Conservation (phyloP, 2,797 vertebrate species). For the Cossypha polioptera region DNA sequence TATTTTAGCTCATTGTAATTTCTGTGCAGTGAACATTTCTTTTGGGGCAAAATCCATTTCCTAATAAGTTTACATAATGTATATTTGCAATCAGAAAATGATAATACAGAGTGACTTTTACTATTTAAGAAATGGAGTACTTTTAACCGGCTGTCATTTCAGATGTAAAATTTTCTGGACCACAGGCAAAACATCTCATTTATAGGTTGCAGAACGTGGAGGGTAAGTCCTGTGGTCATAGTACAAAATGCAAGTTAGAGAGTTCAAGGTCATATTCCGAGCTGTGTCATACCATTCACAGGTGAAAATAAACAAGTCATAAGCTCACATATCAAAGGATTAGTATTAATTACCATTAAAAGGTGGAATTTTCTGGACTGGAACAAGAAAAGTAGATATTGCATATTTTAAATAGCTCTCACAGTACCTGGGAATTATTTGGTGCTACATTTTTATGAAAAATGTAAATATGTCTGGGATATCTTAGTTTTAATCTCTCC, state of each 20-base stretch:
- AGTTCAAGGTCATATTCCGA: background rate
- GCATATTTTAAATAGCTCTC: background rate
- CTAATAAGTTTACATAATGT: slow-evolving; percentile 5
- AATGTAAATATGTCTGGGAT: background rate
- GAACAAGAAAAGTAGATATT: background rate
- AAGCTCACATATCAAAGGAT: background rate
- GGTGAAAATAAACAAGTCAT: background rate
- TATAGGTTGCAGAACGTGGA: background rate
- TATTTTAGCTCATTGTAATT: background rate
- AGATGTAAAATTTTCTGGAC: background rate
- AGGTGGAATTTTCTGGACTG: background rate
- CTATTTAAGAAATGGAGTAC: background rate
- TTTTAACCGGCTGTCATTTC: background rate
- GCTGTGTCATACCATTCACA: background rate
- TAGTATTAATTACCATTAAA: background rate
- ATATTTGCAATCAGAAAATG: background rate
- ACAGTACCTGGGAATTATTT: background rate
- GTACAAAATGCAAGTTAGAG: background rate
- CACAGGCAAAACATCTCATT: background rate
- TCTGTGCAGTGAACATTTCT: background rate
- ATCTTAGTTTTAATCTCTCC: background rate
- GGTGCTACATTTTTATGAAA: background rate
- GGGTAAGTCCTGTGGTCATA: background rate
- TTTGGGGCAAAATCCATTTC: background rate
- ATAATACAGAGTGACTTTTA: background rate